A percentile compares a stretch with the other conserved stretches of the same genome.
These are phyloP conservation scores for Hippolais icterina DNA, from an alignment of 2,113 vertebrate species.

Conservation along the genomic window DNA sequence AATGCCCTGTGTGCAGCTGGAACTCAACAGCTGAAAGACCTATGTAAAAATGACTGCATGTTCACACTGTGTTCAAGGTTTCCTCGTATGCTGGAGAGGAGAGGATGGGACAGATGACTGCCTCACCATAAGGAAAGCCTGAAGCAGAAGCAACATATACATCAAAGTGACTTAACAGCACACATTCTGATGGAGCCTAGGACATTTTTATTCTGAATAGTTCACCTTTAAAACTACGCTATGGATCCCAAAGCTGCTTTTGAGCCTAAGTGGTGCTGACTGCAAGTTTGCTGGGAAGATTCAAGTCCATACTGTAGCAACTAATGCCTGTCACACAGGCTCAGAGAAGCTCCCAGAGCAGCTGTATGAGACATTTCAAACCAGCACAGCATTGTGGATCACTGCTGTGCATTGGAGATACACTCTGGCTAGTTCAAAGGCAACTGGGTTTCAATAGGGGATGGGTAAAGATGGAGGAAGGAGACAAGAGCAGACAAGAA, in stretches of 20 bases:
- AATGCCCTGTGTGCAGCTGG: neutral
- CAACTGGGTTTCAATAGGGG: neutral
- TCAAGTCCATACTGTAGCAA: neutral
- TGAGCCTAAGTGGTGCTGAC: neutral
- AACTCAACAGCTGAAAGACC: neutral
- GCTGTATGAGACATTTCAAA: neutral
- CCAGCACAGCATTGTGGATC: rapidly evolving
- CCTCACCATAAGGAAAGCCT: neutral
- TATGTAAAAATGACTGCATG: neutral
- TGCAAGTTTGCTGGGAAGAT: neutral
- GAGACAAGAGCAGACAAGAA: neutral
- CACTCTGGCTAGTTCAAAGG: neutral
- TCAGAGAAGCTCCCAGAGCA: neutral
- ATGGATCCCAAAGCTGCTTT: neutral
- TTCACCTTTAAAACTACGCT: neutral
- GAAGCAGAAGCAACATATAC: neutral
- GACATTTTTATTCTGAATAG: neutral
- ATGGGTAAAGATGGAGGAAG: neutral
- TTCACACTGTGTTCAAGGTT: neutral
- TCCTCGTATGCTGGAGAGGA: neutral
- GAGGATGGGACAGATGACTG: neutral
- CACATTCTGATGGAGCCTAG: neutral
- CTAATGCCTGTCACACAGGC: neutral
- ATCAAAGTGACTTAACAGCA: neutral
- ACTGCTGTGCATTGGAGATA: neutral